These are phyloP conservation scores for Tipula unca DNA, from an alignment of 2,888 invertebrate species.

Conservation along the genomic window DNA sequence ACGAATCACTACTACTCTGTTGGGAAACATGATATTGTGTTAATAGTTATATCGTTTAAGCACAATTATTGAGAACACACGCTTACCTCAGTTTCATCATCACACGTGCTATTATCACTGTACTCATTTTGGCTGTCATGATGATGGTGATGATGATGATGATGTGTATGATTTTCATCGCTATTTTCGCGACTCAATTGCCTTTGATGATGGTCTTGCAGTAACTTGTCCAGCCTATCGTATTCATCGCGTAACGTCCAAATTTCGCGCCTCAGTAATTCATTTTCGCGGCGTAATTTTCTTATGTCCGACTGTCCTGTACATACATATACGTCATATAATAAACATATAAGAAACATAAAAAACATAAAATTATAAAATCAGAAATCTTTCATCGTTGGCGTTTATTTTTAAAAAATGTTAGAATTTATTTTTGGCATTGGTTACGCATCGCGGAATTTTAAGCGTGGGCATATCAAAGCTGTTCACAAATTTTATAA, in stretches of 20 bases:
- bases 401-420: not conserved
- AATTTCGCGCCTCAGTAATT: slow-evolving; percentile 77
- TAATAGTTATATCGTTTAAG: not conserved
- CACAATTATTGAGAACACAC: not conserved
- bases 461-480: not conserved
- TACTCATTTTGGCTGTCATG: not conserved
- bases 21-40: not conserved
- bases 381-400: not conserved
- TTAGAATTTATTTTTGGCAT: not conserved
- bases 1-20: slow-evolving; percentile 15
- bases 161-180: slow-evolving; percentile 15
- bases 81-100: not conserved
- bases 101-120: not conserved
- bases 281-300: slow-evolving; percentile 79
- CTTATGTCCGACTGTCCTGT: slow-evolving; percentile 83
- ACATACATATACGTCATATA: too few species aligned
- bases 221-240: slow-evolving; percentile 71
- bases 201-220: slow-evolving; percentile 45
- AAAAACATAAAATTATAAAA: not conserved
- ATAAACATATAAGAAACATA: not conserved
- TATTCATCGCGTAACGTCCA: slow-evolving; percentile 83
- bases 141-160: slow-evolving; percentile 14
- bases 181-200: not conserved
- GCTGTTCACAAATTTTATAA: not conserved
- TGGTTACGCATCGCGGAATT: not conserved